phyloP scores from a whole-genome alignment of 2,113 vertebrate genomes.

The Cyrtonyx montezumae region DNA sequence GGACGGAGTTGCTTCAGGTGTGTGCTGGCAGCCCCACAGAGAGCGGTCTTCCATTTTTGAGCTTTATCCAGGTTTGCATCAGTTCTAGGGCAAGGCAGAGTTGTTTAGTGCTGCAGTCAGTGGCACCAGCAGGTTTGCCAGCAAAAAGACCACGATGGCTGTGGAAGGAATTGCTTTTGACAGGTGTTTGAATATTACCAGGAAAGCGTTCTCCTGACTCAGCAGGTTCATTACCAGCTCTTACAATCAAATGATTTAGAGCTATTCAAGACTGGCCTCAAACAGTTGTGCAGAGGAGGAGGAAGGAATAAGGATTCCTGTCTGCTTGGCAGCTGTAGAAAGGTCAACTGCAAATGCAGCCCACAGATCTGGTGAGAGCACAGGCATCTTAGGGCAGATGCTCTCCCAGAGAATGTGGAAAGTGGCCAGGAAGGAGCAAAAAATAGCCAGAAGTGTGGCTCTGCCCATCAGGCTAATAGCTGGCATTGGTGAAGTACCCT shows the following conservation, averaged over 20 bases:
- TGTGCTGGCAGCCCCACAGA: neutral
- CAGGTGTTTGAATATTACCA: conserved; percentile 42
- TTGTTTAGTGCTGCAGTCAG: neutral
- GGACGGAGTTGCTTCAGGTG: neutral
- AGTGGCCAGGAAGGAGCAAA: conserved; percentile 35
- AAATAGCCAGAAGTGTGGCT: conserved; percentile 48
- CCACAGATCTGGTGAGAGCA: neutral
- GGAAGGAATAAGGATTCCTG: conserved; percentile 40
- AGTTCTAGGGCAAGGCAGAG: neutral
- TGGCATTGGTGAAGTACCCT: conserved; percentile 14
- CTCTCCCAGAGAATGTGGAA: conserved; percentile 15
- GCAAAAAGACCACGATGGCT: neutral
- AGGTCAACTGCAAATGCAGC: conserved; percentile 34
- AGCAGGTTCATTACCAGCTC: conserved; percentile 22
- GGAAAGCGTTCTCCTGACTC: conserved; percentile 31
- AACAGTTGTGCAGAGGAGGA: conserved; percentile 24
- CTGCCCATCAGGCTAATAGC: conserved; percentile 15
- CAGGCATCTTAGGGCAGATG: neutral
- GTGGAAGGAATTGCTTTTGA: conserved; percentile 50
- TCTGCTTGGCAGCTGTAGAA: conserved; percentile 32
- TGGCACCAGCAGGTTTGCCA: neutral
- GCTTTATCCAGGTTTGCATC: neutral
- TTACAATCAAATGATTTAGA: conserved; percentile 31
- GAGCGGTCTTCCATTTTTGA: neutral
- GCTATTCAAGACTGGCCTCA: conserved; percentile 27